phyloP scores from a whole-genome alignment of 1,140 invertebrate genomes.

The Luehdorfia chinensis region DNA sequence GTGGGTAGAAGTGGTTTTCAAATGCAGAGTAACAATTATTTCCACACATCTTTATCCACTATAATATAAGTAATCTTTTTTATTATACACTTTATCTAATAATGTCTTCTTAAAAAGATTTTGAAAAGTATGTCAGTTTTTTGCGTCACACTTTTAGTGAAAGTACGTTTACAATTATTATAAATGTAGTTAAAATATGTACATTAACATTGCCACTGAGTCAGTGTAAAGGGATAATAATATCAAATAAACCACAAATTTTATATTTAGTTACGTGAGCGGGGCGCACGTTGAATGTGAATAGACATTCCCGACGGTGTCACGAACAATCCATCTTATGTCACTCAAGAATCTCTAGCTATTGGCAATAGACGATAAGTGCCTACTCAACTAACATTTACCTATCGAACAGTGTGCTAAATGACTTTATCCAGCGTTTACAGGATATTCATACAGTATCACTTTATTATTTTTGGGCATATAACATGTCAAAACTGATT shows the following conservation, averaged over 20 bases:
- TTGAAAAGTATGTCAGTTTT: no score
- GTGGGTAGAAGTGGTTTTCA: no score
- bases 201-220: no score
- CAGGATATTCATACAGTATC: neutral
- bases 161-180: no score
- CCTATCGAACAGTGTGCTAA: neutral
- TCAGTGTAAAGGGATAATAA: neutral
- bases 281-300: conserved; percentile 4
- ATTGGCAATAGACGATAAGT: conserved; percentile 22
- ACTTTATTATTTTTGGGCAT: neutral
- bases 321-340: conserved; percentile 28
- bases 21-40: no score
- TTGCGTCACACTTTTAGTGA: no score
- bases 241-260: neutral
- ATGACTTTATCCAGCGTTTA: neutral
- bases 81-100: no score
- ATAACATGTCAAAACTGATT: no score
- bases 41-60: no score
- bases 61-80: no score
- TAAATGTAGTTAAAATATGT: no score
- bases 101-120: no score
- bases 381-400: neutral
- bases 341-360: conserved; percentile 26
- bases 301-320: neutral
- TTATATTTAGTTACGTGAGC: conserved; percentile 3